phyloP scores from a whole-genome alignment of 2,113 vertebrate species.

The Australoheros scitulus region DNA sequence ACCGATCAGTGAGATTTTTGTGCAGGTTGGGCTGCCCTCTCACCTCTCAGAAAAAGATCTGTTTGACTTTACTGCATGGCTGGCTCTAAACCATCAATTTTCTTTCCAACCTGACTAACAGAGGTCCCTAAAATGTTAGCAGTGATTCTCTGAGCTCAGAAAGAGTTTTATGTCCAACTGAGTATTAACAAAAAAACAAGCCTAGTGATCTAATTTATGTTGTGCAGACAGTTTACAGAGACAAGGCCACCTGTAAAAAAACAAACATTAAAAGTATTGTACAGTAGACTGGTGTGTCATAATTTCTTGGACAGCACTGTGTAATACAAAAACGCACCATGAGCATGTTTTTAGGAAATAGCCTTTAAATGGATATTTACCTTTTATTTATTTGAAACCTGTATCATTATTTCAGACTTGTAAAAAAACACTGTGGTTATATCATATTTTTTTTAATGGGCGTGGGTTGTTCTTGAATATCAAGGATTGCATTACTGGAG shows the following conservation, averaged over 20 bases:
- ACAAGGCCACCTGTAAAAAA: constrained; percentile 4
- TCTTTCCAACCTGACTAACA: constrained; percentile 24
- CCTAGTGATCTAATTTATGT: neutral
- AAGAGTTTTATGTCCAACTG: constrained; percentile 5
- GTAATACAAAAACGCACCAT: neutral
- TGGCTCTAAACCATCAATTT: constrained; percentile 48
- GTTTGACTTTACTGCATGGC: constrained; percentile 33
- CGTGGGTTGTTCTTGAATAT: constrained; percentile 19
- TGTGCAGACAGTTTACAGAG: neutral
- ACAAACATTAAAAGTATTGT: neutral
- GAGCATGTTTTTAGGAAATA: neutral
- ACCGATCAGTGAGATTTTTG: constrained; percentile 11
- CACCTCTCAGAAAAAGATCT: constrained; percentile 44
- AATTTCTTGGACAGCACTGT: neutral
- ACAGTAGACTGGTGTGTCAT: neutral
- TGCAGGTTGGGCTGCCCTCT: constrained; percentile 27
- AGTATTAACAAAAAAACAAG: neutral
- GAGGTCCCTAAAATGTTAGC: constrained; percentile 29
- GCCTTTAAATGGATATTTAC: neutral
- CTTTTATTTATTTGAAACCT: constrained; percentile 29
- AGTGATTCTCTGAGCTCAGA: neutral
- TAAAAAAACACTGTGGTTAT: constrained; percentile 29
- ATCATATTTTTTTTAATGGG: neutral
- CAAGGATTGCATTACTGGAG: constrained; percentile 46
- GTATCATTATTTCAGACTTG: neutral